These are phyloP conservation scores for Thalassoma bifasciatum DNA, from an alignment of 2,113 vertebrate genomes.

Conservation along the genomic window DNA sequence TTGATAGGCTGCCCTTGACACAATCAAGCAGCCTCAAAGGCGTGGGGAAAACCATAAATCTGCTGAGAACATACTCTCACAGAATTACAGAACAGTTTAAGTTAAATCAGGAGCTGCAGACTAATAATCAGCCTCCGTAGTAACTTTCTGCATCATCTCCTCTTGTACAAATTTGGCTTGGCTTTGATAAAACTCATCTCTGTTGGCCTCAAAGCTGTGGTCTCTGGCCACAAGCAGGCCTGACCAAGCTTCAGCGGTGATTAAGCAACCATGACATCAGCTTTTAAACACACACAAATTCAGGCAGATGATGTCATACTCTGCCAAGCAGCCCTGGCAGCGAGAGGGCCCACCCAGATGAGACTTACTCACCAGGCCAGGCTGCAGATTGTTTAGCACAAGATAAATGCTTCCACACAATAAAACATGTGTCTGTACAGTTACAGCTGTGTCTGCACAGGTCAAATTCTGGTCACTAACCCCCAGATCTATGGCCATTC, in stretches of 20 bases:
- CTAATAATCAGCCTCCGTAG: not conserved
- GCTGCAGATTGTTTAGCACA: conserved; percentile 62
- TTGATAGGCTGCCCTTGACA: conserved; percentile 77
- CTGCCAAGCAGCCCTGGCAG: conserved; percentile 58
- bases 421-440: conserved; percentile 40
- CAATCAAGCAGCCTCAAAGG: conserved; percentile 72
- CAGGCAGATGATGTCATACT: conserved; percentile 77
- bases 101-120: conserved; percentile 17
- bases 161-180: conserved; percentile 18
- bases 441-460: conserved; percentile 34
- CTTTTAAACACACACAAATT: conserved; percentile 44
- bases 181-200: conserved; percentile 36
- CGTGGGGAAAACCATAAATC: conserved; percentile 53
- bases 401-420: conserved; percentile 48
- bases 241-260: conserved; percentile 48
- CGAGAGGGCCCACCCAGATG: conserved; percentile 48
- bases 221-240: conserved; percentile 21
- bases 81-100: conserved; percentile 35
- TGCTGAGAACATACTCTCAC: conserved; percentile 21
- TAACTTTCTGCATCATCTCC: not conserved
- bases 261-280: conserved; percentile 74
- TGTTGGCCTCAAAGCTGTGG: not conserved
- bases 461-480: conserved; percentile 37
- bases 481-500: conserved; percentile 23
- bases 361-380: conserved; percentile 72